These are phyloP conservation scores for Galaxea fascicularis DNA, from an alignment of 92 coral and sea anemone species.

Conservation along the genomic window DNA sequence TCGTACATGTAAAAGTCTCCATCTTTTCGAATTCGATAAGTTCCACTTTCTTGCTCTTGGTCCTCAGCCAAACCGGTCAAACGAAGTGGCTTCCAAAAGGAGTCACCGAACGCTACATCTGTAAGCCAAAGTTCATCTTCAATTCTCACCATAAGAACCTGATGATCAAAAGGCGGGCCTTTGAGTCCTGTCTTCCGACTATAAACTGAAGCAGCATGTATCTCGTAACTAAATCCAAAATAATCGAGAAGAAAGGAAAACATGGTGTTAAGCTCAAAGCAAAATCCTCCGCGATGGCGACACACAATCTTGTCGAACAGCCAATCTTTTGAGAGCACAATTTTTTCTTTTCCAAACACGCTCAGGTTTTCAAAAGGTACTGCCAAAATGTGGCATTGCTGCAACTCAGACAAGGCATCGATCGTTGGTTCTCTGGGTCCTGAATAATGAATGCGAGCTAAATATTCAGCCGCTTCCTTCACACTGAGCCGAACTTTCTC, in stretches of 20 bases:
- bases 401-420: conserved; percentile 43
- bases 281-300: conserved; percentile 68
- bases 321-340: conserved; percentile 40
- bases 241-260: conserved; percentile 53
- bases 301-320: conserved; percentile 64
- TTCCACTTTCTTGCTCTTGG: conserved; percentile 46
- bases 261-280: conserved; percentile 61
- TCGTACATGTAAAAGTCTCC: conserved; percentile 16
- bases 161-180: conserved; percentile 19
- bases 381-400: conserved; percentile 48
- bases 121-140: conserved; percentile 43
- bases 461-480: conserved; percentile 38
- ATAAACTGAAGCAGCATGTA: conserved; percentile 30
- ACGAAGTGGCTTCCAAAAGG: conserved; percentile 43
- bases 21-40: conserved; percentile 56
- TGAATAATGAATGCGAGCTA: conserved; percentile 57
- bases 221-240: conserved; percentile 37
- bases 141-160: conserved; percentile 18
- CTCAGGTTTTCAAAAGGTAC: conserved; percentile 73
- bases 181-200: neutral
- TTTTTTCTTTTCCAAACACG: conserved; percentile 34
- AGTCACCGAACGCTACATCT: conserved; percentile 68
- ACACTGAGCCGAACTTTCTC: neutral
- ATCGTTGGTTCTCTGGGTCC: conserved; percentile 49
- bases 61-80: conserved; percentile 31